Evolutionary conservation across 2,888 invertebrate species (phyloP), one percentile per base, ranked within the genome.

Genomic region (Caenorhabditis wallacei): DNA sequence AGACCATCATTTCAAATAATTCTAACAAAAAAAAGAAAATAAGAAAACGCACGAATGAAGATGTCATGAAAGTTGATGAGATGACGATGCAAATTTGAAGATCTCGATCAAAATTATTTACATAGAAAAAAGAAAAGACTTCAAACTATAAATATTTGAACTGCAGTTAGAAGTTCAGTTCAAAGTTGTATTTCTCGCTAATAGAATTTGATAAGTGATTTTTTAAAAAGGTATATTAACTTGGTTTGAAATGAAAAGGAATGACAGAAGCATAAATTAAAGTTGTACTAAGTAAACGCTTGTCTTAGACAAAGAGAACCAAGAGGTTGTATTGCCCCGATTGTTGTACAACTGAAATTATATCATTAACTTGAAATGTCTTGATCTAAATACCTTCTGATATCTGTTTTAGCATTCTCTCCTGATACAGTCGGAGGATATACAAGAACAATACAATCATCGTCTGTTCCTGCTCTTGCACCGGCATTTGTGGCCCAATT

Each of bases 401-500:
- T 53, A 40, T 66, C 66, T 10, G 16, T 13, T 26, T 61, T 20
- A 18, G 43, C 3, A 30, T 11, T 48, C 20, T 20, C 5, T 24
- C 8, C 20, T 16, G 8, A n/a, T n/a, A n/a, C n/a, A n/a, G n/a
- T 53, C 16, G 53, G 20, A 35, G 66, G 66, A 20, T 53, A 66
- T 2, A 53, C 30, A 10, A 66, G 53, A n/a, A 53, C 66, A 37
- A 66, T 20, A 40, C 66, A 66, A n/a, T 66, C 10, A 40, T 40
- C 53, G n/a, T 66, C 66, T 16, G 22, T 53, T 53, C 35, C 53
- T 3, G 20, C n/a, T 37, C 48, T 53, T 16, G 53, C 66, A 2
- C 53, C 53, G 2, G 66, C 66, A 40, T 53, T 66, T 20, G 66
- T 66, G 11, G 16, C 35, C 66, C 66, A 66, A 20, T 53, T 35